phyloP scores from a whole-genome alignment of 2,113 vertebrate species.

The Amblyopsis rosae region DNA sequence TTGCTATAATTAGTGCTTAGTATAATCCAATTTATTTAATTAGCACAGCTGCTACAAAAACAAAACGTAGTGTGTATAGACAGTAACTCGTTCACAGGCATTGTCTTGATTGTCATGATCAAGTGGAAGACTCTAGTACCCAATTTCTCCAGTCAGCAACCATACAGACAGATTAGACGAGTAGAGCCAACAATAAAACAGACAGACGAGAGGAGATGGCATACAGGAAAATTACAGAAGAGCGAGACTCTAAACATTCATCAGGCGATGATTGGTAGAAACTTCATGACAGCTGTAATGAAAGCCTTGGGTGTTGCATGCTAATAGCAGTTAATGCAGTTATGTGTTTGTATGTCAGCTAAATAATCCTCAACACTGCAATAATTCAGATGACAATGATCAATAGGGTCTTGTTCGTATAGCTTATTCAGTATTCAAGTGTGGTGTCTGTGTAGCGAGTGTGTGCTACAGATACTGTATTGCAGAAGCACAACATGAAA shows the following conservation, averaged over 20 bases:
- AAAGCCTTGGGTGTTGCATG: constrained; percentile 17
- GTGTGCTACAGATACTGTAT: constrained; percentile 4
- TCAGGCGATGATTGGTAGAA: constrained; percentile 6
- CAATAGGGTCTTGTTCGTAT: constrained; percentile 2
- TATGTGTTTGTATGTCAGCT: constrained; percentile 8
- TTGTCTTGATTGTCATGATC: too few species aligned
- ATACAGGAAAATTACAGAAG: constrained; percentile 7
- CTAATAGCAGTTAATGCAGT: constrained; percentile 28
- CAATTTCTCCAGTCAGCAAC: too few species aligned
- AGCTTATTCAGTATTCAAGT: background rate
- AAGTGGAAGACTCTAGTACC: too few species aligned
- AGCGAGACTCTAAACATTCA: constrained; percentile 9
- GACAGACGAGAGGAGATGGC: background rate
- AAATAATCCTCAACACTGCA: constrained; percentile 10
- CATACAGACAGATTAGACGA: too few species aligned
- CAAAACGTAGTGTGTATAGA: too few species aligned
- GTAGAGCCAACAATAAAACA: too few species aligned
- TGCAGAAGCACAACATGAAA: constrained; percentile 20
- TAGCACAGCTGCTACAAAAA: too few species aligned
- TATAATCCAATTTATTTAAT: too few species aligned
- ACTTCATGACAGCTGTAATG: constrained; percentile 21
- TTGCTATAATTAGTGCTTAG: too few species aligned
- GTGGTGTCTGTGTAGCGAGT: background rate
- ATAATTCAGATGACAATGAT: constrained; percentile 20
- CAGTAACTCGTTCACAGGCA: too few species aligned